Conservation (phyloP, 1,140 invertebrate genomes). For the Drosophila lacertosa region DNA sequence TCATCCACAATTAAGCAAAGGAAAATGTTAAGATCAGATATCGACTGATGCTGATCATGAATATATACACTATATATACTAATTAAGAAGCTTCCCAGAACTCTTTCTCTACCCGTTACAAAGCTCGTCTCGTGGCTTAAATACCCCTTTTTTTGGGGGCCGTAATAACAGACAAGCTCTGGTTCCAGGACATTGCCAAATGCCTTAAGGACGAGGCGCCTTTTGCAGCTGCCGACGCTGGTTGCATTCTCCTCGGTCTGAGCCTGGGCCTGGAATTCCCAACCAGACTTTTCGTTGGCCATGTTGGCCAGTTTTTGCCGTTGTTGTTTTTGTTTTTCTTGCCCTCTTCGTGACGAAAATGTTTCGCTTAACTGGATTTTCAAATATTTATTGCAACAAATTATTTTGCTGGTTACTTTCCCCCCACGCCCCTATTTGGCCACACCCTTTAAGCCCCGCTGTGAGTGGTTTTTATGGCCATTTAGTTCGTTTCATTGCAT, state of each 20-base stretch:
- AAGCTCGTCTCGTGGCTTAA: neutral
- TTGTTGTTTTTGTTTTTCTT: conserved; percentile 26
- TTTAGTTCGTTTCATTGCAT: conserved; percentile 66
- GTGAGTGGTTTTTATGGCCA: conserved; percentile 72
- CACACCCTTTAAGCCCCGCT: conserved; percentile 6
- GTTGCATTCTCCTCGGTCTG: conserved; percentile 7
- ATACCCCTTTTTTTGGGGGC: neutral
- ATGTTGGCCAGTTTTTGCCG: conserved; percentile 38
- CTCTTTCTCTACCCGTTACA: neutral
- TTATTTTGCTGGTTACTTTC: conserved; percentile 72
- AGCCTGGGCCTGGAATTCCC: conserved; percentile 12
- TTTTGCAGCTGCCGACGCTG: conserved; percentile 5
- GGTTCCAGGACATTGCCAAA: neutral
- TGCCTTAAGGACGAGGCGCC: neutral
- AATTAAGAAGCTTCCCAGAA: no score
- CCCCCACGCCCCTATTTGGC: neutral
- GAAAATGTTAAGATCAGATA: no score
- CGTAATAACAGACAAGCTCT: neutral
- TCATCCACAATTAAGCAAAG: no score
- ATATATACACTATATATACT: neutral
- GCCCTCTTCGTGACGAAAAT: conserved; percentile 77
- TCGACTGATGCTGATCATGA: neutral
- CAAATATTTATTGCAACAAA: conserved; percentile 83
- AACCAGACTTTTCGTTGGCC: conserved; percentile 7
- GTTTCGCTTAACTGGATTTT: conserved; percentile 81